Percentiles rank a stretch among this genome's conserved stretches.
These are phyloP conservation scores for Pinna nobilis DNA, from an alignment of 1,140 invertebrate species.

Conservation along the genomic window DNA sequence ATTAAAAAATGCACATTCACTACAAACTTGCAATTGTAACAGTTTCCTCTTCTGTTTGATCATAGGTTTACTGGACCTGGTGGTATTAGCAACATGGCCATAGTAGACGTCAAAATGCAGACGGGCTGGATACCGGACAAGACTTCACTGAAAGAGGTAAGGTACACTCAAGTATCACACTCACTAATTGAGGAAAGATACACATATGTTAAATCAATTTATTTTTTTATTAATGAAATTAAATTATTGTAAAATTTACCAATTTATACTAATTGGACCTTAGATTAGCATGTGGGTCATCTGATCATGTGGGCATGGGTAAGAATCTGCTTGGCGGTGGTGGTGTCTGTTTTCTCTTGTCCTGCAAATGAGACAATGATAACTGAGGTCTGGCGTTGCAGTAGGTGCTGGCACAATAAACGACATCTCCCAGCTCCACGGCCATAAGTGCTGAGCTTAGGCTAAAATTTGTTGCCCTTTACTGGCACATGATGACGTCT, in stretches of 20 bases:
- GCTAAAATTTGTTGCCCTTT: no score
- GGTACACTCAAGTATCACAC: background rate
- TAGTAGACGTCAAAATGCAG: constrained; percentile 90
- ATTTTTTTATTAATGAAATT: background rate
- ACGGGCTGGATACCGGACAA: constrained; percentile 89
- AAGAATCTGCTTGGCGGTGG: no score
- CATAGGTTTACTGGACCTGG: constrained; percentile 65
- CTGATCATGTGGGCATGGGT: no score
- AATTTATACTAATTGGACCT: background rate
- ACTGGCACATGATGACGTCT: no score
- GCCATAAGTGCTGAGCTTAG: no score
- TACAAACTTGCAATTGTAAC: background rate
- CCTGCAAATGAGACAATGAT: no score
- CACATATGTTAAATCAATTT: background rate
- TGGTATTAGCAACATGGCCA: constrained; percentile 85
- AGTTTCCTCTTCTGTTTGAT: no score
- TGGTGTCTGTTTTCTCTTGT: no score
- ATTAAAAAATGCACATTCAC: background rate
- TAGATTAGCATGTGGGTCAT: no score
- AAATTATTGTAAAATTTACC: constrained; percentile 4
- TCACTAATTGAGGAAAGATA: background rate
- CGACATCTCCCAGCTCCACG: no score
- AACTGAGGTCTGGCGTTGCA: no score
- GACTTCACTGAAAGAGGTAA: constrained; percentile 77
- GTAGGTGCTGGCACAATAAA: no score